Conservation (phyloP, 2,888 invertebrate species). For the Agrotis exclamationis region DNA sequence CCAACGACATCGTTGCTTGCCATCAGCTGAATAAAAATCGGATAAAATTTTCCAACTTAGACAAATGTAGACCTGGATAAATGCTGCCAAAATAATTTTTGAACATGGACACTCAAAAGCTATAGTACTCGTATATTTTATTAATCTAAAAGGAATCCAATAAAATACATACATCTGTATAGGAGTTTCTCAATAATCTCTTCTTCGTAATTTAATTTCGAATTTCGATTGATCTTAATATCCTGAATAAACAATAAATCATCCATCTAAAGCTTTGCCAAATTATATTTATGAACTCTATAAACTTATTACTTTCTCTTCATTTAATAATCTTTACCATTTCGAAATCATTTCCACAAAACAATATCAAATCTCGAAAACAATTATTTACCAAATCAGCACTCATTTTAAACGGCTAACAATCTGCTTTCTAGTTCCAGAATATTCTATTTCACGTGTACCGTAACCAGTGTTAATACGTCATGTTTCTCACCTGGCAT, state of each 20-base stretch:
- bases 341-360: background rate
- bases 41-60: no score
- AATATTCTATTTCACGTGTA: conserved; percentile 27
- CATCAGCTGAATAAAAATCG: no score
- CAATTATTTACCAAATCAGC: background rate
- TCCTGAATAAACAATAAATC: background rate
- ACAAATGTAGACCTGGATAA: no score
- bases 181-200: background rate
- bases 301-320: background rate
- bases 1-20: no score
- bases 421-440: conserved; percentile 21
- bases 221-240: background rate
- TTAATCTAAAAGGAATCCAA: background rate
- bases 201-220: background rate
- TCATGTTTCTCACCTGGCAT: conserved; percentile 35
- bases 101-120: background rate
- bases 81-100: no score
- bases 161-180: background rate
- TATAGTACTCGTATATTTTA: no score
- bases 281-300: background rate
- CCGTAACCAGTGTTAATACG: conserved; percentile 21
- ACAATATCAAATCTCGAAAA: background rate
- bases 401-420: background rate
- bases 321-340: background rate
- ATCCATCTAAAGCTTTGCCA: background rate